Evolutionary conservation across 2,888 invertebrate species (phyloP), one percentile per base, ranked within the genome.

Genomic region (Acleris holmiana): DNA sequence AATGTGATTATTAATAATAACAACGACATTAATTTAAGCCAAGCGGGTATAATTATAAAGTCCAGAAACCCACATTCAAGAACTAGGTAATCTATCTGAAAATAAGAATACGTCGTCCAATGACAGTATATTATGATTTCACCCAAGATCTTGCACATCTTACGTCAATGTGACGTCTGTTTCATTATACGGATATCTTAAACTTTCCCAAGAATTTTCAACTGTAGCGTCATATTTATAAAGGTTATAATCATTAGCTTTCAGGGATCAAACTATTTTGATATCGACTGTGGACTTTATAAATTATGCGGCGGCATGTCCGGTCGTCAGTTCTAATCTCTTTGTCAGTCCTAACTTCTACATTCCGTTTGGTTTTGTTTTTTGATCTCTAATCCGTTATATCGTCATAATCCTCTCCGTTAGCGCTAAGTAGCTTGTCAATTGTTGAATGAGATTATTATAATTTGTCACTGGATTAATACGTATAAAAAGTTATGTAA

Each of bases 111-210:
- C 77, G 81, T 83, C 82, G 75, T 71, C 77, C 73, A 77, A 82
- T 89, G 87, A 88, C 88, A 85, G 85, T 84, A 86, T 89, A 88
- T 89, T 87, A 88, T 86, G 86, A 90, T 89, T 89, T 85, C 85
- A 86, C 79, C 83, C 80, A 76, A 87, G 86, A 89, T 88, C 83
- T 85, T 88, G 88, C 88, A 88, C 85, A 86, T 82, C 83, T 86
- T 88, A 84, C 91, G 91, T 91, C 90, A 91, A 88, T 89, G 84
- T 90, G 91, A 91, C 91, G 91, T 90, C 84, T 80, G 87, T 86
- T 88, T 90, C 86, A 89, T 89, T 87, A 89, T 83, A 80, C 79
- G 77, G 79, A 76, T 78, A 83, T 77, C 74, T 68, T 69, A 76
- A n/a, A 21, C n/a, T 78, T 81, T 80, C 78, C 78, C 80, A 80